Conservation (phyloP, 2,888 invertebrate species). For the Callyntrura sp. region DNA sequence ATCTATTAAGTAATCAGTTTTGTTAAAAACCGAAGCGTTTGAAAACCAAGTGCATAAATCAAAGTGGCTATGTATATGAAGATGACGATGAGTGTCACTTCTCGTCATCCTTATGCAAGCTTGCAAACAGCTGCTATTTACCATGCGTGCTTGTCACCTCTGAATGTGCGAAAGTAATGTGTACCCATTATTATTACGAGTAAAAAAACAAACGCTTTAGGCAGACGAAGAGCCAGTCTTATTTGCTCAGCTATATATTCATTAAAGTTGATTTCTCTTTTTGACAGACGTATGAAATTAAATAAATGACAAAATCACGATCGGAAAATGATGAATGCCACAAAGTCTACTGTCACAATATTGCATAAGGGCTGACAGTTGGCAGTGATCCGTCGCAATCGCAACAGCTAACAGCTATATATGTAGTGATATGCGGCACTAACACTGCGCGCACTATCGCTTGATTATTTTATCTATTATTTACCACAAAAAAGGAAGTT, state of each 20-base stretch:
- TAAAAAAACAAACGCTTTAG: neutral
- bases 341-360: constrained; percentile 38
- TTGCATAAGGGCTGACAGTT: constrained; percentile 29
- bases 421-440: no score
- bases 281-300: constrained; percentile 61
- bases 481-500: no score
- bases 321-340: constrained; percentile 57
- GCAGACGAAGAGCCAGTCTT: constrained; percentile 1
- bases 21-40: constrained; percentile 50
- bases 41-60: constrained; percentile 65
- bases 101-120: constrained; percentile 31
- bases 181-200: neutral
- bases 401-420: no score
- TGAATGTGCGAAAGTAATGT: constrained; percentile 4
- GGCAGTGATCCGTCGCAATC: constrained; percentile 27
- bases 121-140: constrained; percentile 18
- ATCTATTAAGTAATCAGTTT: constrained; percentile 61
- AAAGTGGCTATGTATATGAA: constrained; percentile 32
- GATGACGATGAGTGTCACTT: constrained; percentile 10
- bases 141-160: neutral
- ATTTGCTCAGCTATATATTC: neutral
- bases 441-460: no score
- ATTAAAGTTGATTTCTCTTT: constrained; percentile 54
- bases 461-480: no score
- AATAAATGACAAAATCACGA: constrained; percentile 74